Evolutionary conservation across 2,888 invertebrate genomes (phyloP).

Genomic region (Caenorhabditis sp.): DNA sequence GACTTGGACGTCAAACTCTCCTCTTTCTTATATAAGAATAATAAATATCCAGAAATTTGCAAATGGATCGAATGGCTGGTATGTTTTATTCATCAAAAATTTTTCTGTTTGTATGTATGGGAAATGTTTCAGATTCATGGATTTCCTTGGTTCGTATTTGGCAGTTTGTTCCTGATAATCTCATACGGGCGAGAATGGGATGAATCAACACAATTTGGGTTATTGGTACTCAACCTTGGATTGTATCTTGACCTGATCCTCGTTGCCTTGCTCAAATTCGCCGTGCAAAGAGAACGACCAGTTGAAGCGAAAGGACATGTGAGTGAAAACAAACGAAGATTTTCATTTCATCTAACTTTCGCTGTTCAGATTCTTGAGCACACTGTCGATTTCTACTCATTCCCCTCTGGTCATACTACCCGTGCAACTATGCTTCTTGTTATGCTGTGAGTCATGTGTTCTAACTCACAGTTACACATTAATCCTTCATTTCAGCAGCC

Average conservation of each 20-base stretch:
- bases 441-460: constrained; percentile 46
- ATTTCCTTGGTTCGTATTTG: constrained; percentile 45
- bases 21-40: constrained; percentile 18
- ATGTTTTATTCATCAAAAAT: background rate
- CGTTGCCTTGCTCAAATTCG: constrained; percentile 59
- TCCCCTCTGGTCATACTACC: constrained; percentile 94
- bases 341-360: background rate
- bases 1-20: constrained; percentile 9
- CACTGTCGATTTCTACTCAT: constrained; percentile 82
- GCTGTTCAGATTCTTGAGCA: constrained; percentile 23
- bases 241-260: constrained; percentile 59
- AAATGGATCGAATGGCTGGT: constrained; percentile 42
- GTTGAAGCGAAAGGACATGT: constrained; percentile 26
- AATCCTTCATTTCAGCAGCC: background rate
- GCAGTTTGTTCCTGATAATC: constrained; percentile 25
- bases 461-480: background rate
- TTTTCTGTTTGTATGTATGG: background rate
- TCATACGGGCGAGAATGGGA: constrained; percentile 37
- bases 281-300: constrained; percentile 58
- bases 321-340: background rate
- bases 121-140: constrained; percentile 37
- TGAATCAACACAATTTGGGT: constrained; percentile 36
- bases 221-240: constrained; percentile 52
- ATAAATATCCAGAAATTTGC: constrained; percentile 19
- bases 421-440: constrained; percentile 81